These are phyloP conservation scores for Stichodactyla helianthus DNA, from an alignment of 64 coral and sea anemone species.

Conservation along the genomic window DNA sequence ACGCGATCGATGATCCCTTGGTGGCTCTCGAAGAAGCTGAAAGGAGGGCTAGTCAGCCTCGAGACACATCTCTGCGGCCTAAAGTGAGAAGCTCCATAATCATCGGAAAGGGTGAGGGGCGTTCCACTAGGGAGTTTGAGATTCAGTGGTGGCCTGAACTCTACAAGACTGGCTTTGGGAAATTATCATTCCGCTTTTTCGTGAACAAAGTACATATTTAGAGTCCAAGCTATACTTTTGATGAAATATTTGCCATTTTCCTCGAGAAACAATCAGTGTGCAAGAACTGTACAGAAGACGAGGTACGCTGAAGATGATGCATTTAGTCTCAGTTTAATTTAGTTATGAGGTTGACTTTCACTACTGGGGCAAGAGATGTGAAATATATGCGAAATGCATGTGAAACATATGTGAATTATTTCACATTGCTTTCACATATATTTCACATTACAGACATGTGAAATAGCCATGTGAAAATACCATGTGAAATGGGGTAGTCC, in stretches of 20 bases:
- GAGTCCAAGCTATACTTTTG: neutral
- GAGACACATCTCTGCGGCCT: neutral
- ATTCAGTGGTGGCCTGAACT: conserved; percentile 17
- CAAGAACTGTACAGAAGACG: too few species aligned
- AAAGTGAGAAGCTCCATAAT: neutral
- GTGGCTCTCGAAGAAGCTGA: neutral
- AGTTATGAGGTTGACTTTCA: too few species aligned
- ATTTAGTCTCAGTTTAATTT: too few species aligned
- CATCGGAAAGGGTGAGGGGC: neutral
- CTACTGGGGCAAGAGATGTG: too few species aligned
- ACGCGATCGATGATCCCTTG: neutral
- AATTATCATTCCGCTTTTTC: conserved; percentile 11
- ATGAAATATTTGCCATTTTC: neutral
- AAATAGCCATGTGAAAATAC: too few species aligned
- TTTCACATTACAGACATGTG: too few species aligned
- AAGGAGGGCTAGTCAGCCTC: neutral
- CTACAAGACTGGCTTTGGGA: conserved; percentile 4
- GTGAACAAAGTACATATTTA: neutral
- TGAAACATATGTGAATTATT: too few species aligned
- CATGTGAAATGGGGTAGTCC: too few species aligned
- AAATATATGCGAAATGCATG: too few species aligned
- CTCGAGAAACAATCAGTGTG: too few species aligned
- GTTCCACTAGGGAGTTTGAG: neutral
- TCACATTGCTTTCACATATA: too few species aligned
- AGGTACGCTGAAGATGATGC: too few species aligned